phyloP scores from a whole-genome alignment of 2,113 vertebrate genomes.

The Heterochromis multidens region DNA sequence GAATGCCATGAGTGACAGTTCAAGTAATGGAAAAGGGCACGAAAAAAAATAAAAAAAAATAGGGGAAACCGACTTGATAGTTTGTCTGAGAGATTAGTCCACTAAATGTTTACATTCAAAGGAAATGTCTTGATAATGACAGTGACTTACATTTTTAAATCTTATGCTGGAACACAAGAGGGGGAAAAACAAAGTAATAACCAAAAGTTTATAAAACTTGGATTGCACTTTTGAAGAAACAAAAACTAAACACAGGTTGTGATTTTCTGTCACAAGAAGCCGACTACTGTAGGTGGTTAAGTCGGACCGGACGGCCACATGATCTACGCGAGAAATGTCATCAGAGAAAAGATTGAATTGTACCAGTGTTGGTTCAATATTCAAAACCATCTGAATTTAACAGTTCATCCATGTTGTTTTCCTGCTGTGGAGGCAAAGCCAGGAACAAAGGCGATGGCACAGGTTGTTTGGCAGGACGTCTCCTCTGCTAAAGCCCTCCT shows the following conservation, averaged over 20 bases:
- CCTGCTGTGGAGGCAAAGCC: constrained; percentile 43
- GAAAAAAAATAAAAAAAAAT: constrained; percentile 3
- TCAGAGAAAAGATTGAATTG: constrained; percentile 1
- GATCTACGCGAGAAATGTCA: background rate
- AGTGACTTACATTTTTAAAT: background rate
- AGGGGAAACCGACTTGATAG: background rate
- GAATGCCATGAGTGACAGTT: constrained; percentile 45
- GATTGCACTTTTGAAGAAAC: constrained; percentile 36
- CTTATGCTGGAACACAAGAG: background rate
- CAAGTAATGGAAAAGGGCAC: constrained; percentile 59
- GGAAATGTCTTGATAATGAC: constrained; percentile 40
- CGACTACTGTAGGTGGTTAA: background rate
- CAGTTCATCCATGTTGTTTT: constrained; percentile 13
- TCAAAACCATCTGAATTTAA: constrained; percentile 35
- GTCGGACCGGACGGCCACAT: constrained; percentile 4
- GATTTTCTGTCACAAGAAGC: constrained; percentile 13
- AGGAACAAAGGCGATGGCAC: constrained; percentile 65
- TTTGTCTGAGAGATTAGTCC: constrained; percentile 22
- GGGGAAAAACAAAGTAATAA: background rate
- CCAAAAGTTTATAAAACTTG: background rate
- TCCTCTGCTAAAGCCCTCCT: constrained; percentile 10
- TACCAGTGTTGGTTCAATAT: constrained; percentile 41
- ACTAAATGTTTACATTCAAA: constrained; percentile 65
- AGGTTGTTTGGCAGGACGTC: constrained; percentile 65
- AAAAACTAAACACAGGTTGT: background rate